Percentiles rank a stretch among this genome's conserved stretches.
phyloP scores from a whole-genome alignment of 1,140 invertebrate genomes.

The Lepidostoma basale region DNA sequence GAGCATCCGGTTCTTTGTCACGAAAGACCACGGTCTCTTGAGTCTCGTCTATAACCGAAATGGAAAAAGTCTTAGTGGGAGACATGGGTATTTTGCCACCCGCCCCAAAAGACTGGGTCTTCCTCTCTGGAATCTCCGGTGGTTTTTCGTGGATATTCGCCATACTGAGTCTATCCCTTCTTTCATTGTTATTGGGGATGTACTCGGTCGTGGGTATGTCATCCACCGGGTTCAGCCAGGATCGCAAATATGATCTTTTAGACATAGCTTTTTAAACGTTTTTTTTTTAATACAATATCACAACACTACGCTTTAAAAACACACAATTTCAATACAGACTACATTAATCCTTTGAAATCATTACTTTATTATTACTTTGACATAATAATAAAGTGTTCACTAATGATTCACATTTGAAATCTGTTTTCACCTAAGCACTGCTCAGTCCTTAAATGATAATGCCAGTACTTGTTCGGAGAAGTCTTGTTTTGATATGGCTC shows the following conservation, averaged over 20 bases:
- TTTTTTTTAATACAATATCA: too few relatives aligned
- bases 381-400: too few relatives aligned
- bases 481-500: neutral
- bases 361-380: too few relatives aligned
- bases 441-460: too few relatives aligned
- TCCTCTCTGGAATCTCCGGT: neutral
- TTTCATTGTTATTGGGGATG: neutral
- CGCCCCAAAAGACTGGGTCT: constrained; percentile 4
- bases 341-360: too few relatives aligned
- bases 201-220: neutral
- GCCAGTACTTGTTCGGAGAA: too few relatives aligned
- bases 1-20: neutral
- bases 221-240: neutral
- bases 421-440: too few relatives aligned
- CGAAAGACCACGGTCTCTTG: neutral
- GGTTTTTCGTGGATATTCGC: neutral
- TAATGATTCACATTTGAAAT: too few relatives aligned
- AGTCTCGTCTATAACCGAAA: constrained; percentile 27
- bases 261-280: too few relatives aligned
- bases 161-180: neutral
- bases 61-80: neutral
- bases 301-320: too few relatives aligned
- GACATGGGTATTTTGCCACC: constrained; percentile 5
- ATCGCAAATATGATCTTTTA: neutral
- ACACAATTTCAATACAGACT: too few relatives aligned